Percentiles rank a stretch among this genome's conserved stretches.
These are phyloP conservation scores for Bubalus kerabau DNA, from an alignment of 2,113 vertebrate species.

Conservation along the genomic window DNA sequence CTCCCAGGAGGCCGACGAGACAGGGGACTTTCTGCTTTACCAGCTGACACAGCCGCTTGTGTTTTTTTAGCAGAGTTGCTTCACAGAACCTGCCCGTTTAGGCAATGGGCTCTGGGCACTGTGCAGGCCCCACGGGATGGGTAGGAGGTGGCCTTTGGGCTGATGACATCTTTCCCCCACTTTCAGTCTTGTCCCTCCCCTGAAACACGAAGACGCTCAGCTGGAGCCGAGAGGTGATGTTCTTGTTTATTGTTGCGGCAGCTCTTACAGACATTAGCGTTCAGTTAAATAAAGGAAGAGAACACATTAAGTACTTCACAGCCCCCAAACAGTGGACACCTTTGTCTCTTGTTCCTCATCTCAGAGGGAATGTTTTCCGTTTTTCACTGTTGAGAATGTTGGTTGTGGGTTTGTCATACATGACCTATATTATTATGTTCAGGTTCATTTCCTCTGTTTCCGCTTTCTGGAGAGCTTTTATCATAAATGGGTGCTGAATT, in stretches of 20 bases:
- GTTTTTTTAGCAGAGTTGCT: neutral
- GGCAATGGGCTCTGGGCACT: neutral
- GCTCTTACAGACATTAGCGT: slow-evolving; percentile 91
- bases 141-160: neutral
- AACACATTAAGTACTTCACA: slow-evolving; percentile 87
- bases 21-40: fast-evolving
- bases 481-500: neutral
- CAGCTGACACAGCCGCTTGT: fast-evolving
- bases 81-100: neutral
- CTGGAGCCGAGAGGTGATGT: slow-evolving; percentile 63
- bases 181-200: neutral
- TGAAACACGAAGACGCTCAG: slow-evolving; percentile 54
- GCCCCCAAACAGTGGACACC: slow-evolving; percentile 74
- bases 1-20: fast-evolving
- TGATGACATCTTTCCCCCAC: neutral
- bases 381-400: neutral
- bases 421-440: neutral
- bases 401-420: fast-evolving
- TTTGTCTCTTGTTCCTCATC: neutral
- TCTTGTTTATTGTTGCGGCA: slow-evolving; percentile 89
- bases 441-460: neutral
- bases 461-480: neutral
- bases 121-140: fast-evolving
- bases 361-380: neutral
- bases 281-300: slow-evolving; percentile 88